Evolutionary conservation across 1,140 invertebrate genomes (phyloP), one percentile per base, ranked within the genome.

Genomic region (Drosophila azteca): DNA sequence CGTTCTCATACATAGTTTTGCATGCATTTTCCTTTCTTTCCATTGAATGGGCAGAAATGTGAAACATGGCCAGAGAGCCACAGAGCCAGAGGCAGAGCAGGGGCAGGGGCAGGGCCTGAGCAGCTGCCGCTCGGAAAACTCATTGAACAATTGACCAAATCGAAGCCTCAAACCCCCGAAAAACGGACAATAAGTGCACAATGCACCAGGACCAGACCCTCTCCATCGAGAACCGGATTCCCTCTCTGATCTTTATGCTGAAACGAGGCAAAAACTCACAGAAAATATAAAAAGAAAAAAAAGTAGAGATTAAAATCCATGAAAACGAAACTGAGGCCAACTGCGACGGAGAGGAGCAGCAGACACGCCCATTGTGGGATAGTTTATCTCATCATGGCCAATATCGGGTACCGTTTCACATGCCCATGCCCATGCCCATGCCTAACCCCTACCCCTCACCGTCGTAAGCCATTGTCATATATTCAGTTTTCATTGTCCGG

Each of bases 101-200:
- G n/a, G n/a, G 2, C 29, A 8, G 31, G 31, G 9, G n/a, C 35
- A 13, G 35, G 3, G 35, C 55, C 51, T 31, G 65, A 77, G 71
- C 82, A 80, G 82, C 81, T 81, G 70, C 70, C 64, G 81, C 66
- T 84, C 53, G 65, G 55, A 62, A 84, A 77, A 77, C 78, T 74
- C 81, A 85, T 81, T 87, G 77, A 85, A 85, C 81, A 85, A 87
- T 87, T 80, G 81, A 77, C 61, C 77, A 87, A 87, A 81, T 81
- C 78, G 77, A 77, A 77, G 77, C 61, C 52, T 67, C 59, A 61
- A 65, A 60, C 52, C 43, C 50, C 31, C 46, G 17, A 6, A n/a
- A 39, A 4, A 39, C 64, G 63, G 49, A 81, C 78, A 81, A 82
- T 82, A 77, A 81, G 82, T 83, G 79, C 48, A 43, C 55, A 68